phyloP scores from a whole-genome alignment of 2,797 vertebrate species.

The Oryzias sinensis region DNA sequence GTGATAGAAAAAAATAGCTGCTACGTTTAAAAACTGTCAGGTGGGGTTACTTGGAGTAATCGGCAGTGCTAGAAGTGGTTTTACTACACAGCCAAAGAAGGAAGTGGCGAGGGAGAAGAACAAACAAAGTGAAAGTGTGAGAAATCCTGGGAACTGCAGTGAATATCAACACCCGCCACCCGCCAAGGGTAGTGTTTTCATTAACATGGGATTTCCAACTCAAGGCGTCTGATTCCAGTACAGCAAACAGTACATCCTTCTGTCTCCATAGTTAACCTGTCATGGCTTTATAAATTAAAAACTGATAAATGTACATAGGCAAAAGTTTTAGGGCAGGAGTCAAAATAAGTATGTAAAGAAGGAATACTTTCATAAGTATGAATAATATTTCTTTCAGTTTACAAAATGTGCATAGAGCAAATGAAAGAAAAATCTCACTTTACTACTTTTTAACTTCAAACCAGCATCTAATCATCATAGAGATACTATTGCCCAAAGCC shows the following conservation, averaged over 20 bases:
- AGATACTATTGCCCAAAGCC: too few species aligned
- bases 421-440: too few species aligned
- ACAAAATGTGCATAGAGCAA: too few species aligned
- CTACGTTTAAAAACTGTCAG: constrained; percentile 36
- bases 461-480: too few species aligned
- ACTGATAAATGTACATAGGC: constrained; percentile 46
- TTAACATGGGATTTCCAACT: constrained; percentile 73
- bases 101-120: constrained; percentile 63
- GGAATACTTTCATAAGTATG: too few species aligned
- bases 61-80: constrained; percentile 65
- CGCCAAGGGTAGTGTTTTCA: constrained; percentile 70
- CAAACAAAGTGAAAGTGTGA: constrained; percentile 61
- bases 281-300: constrained; percentile 44
- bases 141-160: constrained; percentile 69
- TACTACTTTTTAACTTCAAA: too few species aligned
- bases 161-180: constrained; percentile 66
- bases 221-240: constrained; percentile 61
- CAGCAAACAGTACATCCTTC: constrained; percentile 29
- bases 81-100: constrained; percentile 65
- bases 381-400: too few species aligned
- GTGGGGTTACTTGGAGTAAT: constrained; percentile 50
- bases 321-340: too few species aligned
- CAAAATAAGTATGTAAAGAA: too few species aligned
- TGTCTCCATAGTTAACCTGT: constrained; percentile 40
- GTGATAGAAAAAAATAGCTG: constrained; percentile 12